Conservation (phyloP, 2,113 vertebrate species). For the Rallus limicola region DNA sequence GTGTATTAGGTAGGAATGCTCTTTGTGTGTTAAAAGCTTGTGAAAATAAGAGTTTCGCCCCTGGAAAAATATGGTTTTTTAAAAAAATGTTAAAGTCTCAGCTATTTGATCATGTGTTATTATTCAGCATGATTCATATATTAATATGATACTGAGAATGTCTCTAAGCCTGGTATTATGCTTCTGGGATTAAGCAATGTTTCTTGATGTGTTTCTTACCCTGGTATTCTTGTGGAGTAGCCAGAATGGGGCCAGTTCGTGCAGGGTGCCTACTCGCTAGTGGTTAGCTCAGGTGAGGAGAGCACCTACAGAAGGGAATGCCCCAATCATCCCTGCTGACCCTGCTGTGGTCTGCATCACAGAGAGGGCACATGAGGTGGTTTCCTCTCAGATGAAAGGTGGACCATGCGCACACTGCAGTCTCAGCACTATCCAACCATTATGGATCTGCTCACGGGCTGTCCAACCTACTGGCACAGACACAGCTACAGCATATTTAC, state of each 20-base stretch:
- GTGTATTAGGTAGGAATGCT: neutral
- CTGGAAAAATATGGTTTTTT: neutral
- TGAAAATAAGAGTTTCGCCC: neutral
- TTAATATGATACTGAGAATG: neutral
- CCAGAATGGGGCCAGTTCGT: neutral
- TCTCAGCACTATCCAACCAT: neutral
- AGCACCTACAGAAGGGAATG: neutral
- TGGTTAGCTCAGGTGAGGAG: neutral
- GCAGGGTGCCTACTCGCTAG: neutral
- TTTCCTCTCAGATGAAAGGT: neutral
- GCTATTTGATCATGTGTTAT: neutral
- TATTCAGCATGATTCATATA: constrained; percentile 30
- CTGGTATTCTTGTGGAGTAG: neutral
- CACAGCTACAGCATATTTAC: neutral
- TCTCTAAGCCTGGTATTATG: neutral
- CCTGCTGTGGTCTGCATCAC: neutral
- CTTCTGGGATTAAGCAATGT: neutral
- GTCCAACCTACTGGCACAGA: neutral
- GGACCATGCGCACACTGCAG: fast-evolving
- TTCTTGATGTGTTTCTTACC: constrained; percentile 4
- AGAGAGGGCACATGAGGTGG: neutral
- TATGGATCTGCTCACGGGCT: neutral
- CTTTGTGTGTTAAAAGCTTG: neutral
- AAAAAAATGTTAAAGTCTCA: neutral
- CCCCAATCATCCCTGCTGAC: neutral